Evolutionary conservation across 1,140 invertebrate genomes (phyloP), one percentile per base, ranked within the genome.

Genomic region (Trichogramma pretiosum): DNA sequence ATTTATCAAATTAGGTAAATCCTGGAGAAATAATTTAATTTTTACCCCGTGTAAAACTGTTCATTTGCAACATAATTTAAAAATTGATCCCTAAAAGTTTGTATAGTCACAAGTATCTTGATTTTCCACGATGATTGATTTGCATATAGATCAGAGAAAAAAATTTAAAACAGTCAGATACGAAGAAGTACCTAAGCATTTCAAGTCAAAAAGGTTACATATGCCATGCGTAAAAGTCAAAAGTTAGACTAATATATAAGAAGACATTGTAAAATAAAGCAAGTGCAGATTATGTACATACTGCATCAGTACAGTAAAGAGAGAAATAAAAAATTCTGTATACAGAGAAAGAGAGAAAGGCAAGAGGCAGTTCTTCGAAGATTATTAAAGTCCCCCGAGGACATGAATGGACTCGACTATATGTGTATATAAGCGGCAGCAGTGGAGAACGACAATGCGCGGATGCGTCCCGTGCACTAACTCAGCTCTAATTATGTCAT

Each of bases 401-500:
- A 37, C 22, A 50, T 28, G 13, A 8, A 23, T 18, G 11, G 37
- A 36, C 35, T 14, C 18, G 36, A 35, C 33, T 33, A 35, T 18
- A 16, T 19, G 26, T 8, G 30, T 17, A 28, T 28, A 28, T 30
- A 23, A 16, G 28, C 13, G 22, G 41, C 19, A 23, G 42, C 28
- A 33, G 24, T 51, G 37, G 5, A 5, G 24, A 5, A 7, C 11
- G 24, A 11, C 24, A 28, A 28, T 28, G 24, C 24, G 11, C 24
- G 5, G 5, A 37, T 43, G 33, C 21, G 34, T 32, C 40, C 28
- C 18, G 19, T 28, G 48, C 43, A 34, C 11, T 11, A 7, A 5
- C 33, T 46, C 33, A 11, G 33, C n/a, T 17, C 49, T 51, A 51
- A 51, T 51, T 51, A 51, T 51, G 49, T 46, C 49, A 51, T 51